These are phyloP conservation scores for Cynopterus sphinx DNA, from an alignment of 2,797 vertebrate species.

Conservation along the genomic window DNA sequence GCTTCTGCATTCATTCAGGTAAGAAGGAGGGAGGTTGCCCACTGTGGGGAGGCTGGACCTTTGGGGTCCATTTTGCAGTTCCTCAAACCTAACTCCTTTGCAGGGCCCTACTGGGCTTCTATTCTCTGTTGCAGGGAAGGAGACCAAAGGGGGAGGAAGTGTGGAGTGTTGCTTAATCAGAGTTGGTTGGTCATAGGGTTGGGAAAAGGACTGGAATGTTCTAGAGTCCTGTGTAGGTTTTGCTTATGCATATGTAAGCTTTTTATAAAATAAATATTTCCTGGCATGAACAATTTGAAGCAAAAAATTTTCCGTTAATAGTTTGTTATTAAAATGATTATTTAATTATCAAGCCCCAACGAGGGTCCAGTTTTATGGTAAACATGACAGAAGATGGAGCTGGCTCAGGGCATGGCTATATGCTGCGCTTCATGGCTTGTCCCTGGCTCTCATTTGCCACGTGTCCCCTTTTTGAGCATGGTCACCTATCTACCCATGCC, in stretches of 20 bases:
- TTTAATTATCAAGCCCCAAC: not conserved
- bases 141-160: not conserved
- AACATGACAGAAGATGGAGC: rapidly evolving
- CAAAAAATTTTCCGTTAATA: not conserved
- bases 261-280: not conserved
- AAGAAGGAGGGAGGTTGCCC: not conserved
- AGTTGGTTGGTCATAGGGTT: not conserved
- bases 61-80: not conserved
- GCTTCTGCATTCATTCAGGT: slow-evolving; percentile 97
- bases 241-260: not conserved
- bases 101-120: not conserved
- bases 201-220: not conserved
- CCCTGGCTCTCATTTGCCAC: rapidly evolving
- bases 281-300: not conserved
- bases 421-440: not conserved
- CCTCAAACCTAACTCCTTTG: not conserved
- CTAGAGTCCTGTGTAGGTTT: not conserved
- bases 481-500: too few relatives aligned
- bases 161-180: not conserved
- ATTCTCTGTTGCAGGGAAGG: not conserved
- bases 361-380: not conserved
- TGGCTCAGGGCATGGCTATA: not conserved
- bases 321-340: not conserved
- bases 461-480: not conserved
- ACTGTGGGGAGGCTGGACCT: not conserved